Evolutionary conservation across 2,888 invertebrate genomes (phyloP).

Genomic region (Stomorhina lunata): DNA sequence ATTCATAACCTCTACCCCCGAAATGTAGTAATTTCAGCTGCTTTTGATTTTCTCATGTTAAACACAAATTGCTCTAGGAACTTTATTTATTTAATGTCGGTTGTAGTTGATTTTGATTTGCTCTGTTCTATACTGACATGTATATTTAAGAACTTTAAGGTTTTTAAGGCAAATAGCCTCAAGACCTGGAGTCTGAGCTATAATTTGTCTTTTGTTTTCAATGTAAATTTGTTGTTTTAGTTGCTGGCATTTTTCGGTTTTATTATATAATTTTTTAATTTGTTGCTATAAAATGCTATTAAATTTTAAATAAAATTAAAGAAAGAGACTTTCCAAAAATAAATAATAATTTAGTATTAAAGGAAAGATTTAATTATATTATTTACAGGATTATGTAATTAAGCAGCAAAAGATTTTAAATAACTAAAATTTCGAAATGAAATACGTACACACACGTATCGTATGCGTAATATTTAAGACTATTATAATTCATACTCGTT

Average conservation of each 20-base stretch:
- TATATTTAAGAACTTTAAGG: background rate
- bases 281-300: slow-evolving; percentile 48
- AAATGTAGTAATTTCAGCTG: background rate
- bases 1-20: too few species aligned
- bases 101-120: slow-evolving; percentile 52
- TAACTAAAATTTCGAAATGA: too few species aligned
- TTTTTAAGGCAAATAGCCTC: background rate
- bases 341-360: background rate
- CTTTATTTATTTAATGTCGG: slow-evolving; percentile 50
- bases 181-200: background rate
- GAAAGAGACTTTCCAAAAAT: background rate
- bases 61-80: slow-evolving; percentile 4
- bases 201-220: background rate
- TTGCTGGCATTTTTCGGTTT: slow-evolving; percentile 13
- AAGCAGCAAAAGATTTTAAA: too few species aligned
- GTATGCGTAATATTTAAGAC: too few species aligned
- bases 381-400: background rate
- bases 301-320: slow-evolving; percentile 18
- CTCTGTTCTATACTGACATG: background rate
- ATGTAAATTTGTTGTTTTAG: slow-evolving; percentile 17
- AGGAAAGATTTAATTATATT: background rate
- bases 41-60: background rate
- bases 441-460: too few species aligned
- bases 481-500: too few species aligned
- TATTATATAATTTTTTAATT: slow-evolving; percentile 50